A percentile compares a stretch with the other conserved stretches of the same genome.
These are phyloP conservation scores for Tylochromis polylepis DNA, from an alignment of 2,113 vertebrate genomes.

Conservation along the genomic window DNA sequence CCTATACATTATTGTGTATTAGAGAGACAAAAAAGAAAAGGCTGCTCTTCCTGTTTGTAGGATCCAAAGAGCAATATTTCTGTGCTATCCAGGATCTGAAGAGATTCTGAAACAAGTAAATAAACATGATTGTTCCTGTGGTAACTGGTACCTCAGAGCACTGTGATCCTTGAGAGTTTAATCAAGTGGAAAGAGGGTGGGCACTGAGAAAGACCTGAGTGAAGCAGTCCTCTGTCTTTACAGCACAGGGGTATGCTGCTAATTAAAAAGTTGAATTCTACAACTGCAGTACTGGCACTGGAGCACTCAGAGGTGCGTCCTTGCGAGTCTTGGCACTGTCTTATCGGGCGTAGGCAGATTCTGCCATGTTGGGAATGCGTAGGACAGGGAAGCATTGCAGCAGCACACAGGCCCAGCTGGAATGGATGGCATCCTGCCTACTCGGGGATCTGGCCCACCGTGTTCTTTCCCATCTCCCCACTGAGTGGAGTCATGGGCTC, in stretches of 20 bases:
- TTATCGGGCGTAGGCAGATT: constrained; percentile 74
- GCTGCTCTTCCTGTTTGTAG: not conserved
- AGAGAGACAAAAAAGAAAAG: not conserved
- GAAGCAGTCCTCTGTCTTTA: constrained; percentile 58
- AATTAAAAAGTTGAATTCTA: constrained; percentile 79
- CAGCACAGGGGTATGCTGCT: constrained; percentile 54
- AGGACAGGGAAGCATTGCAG: constrained; percentile 30
- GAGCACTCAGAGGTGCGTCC: constrained; percentile 67
- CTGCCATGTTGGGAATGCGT: constrained; percentile 46
- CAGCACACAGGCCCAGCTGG: constrained; percentile 50
- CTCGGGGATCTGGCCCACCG: constrained; percentile 56
- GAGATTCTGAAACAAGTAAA: constrained; percentile 47
- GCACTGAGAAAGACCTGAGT: constrained; percentile 45
- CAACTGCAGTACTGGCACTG: constrained; percentile 59
- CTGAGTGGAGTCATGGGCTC: constrained; percentile 46
- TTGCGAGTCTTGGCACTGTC: constrained; percentile 65
- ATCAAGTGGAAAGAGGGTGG: constrained; percentile 51
- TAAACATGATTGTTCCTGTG: constrained; percentile 49
- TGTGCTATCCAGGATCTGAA: not conserved
- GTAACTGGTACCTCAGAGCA: constrained; percentile 25
- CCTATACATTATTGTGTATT: not conserved
- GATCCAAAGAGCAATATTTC: constrained; percentile 1
- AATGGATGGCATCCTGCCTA: constrained; percentile 57
- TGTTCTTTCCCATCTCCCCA: constrained; percentile 38
- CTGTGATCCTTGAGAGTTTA: constrained; percentile 25